These are phyloP conservation scores for Aptenodytes forsteri DNA, from an alignment of 2,113 vertebrate genomes.

Conservation along the genomic window DNA sequence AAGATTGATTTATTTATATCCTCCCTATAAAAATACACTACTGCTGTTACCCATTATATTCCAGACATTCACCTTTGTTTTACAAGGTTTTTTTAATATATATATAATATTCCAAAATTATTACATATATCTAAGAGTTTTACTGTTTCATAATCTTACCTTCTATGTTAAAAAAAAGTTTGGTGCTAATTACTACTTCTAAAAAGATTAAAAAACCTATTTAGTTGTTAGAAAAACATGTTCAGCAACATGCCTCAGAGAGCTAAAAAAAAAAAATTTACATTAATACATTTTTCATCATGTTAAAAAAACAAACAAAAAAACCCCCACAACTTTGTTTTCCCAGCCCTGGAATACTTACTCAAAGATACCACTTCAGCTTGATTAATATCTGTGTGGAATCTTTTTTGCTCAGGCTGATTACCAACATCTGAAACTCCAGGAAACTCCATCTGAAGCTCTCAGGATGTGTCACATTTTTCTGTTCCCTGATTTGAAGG, in stretches of 20 bases:
- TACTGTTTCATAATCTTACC: background rate
- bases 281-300: background rate
- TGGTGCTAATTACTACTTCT: background rate
- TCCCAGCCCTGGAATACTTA: background rate
- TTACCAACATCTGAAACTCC: background rate
- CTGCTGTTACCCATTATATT: background rate
- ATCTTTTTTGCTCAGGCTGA: background rate
- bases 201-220: background rate
- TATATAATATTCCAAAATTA: background rate
- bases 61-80: background rate
- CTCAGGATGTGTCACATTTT: background rate
- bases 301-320: background rate
- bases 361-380: background rate
- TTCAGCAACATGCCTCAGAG: background rate
- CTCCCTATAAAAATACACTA: background rate
- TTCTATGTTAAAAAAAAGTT: background rate
- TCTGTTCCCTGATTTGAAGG: background rate
- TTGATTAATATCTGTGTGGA: background rate
- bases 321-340: background rate
- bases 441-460: background rate
- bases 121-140: background rate
- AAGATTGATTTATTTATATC: background rate
- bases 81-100: background rate
- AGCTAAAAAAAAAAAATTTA: background rate
- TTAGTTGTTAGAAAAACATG: background rate